Conservation (phyloP, 2,888 invertebrate genomes). For the Poecilobothrus nobilitatus region DNA sequence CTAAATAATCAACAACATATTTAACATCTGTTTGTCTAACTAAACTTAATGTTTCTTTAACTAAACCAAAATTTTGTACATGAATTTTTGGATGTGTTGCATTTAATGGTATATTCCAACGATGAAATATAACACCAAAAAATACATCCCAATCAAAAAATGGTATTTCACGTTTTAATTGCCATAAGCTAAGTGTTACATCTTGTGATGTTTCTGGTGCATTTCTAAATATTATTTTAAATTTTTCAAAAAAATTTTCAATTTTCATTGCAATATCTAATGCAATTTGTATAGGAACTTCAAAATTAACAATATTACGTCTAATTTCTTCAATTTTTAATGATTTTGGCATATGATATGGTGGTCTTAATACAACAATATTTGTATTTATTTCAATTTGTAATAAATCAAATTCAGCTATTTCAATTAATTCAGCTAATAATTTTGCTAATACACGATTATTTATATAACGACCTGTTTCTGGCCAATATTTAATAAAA, state of each 20-base stretch:
- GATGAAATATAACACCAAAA: not conserved
- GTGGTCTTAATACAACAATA: slow-evolving; percentile 9
- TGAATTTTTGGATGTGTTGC: slow-evolving; percentile 9
- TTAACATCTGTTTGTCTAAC: slow-evolving; percentile 3
- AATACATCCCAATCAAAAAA: slow-evolving; percentile 10
- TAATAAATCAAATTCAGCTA: slow-evolving; percentile 11
- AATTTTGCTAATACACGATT: slow-evolving; percentile 9
- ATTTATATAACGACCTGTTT: slow-evolving; percentile 8
- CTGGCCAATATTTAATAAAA: slow-evolving; percentile 12
- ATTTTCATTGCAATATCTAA: slow-evolving; percentile 10
- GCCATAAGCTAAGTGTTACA: not conserved
- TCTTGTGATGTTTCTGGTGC: slow-evolving; percentile 10
- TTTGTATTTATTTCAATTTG: slow-evolving; percentile 10
- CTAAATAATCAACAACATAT: slow-evolving; percentile 12
- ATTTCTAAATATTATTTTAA: slow-evolving; percentile 8
- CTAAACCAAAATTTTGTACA: slow-evolving; percentile 9
- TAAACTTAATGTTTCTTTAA: slow-evolving; percentile 11
- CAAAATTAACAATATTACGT: slow-evolving; percentile 10
- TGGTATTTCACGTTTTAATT: slow-evolving; percentile 10
- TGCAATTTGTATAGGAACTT: slow-evolving; percentile 10
- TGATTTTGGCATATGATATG: slow-evolving; percentile 10
- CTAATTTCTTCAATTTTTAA: slow-evolving; percentile 8
- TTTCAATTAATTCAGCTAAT: slow-evolving; percentile 12
- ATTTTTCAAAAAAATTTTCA: slow-evolving; percentile 11
- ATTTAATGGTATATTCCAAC: slow-evolving; percentile 1